Conservation (phyloP, 2,797 vertebrate genomes). For the Channa striata region DNA sequence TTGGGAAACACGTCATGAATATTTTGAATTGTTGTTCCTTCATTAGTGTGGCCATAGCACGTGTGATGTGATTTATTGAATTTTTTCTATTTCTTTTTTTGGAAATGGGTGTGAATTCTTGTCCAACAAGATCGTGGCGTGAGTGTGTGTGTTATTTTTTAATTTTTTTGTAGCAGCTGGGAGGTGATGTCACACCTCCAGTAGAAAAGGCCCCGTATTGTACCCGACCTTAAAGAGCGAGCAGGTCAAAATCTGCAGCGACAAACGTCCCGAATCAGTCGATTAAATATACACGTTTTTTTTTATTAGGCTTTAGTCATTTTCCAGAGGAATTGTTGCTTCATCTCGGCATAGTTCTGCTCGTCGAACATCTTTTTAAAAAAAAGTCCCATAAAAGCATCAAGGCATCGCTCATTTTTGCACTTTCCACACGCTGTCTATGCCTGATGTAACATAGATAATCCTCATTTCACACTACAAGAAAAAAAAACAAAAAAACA, state of each 20-base stretch:
- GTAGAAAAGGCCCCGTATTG: constrained; percentile 67
- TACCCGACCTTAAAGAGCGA: constrained; percentile 70
- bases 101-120: constrained; percentile 75
- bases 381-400: constrained; percentile 28
- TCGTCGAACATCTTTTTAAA: constrained; percentile 5
- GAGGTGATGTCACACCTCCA: constrained; percentile 72
- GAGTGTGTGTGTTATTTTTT: constrained; percentile 64
- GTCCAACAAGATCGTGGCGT: constrained; percentile 74
- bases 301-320: neutral
- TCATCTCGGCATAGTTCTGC: constrained; percentile 26
- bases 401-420: constrained; percentile 67
- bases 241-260: constrained; percentile 68
- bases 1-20: constrained; percentile 93
- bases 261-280: constrained; percentile 55
- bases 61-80: constrained; percentile 83
- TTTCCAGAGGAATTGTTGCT: constrained; percentile 46
- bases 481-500: neutral
- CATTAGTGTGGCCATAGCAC: constrained; percentile 94
- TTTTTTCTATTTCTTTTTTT: constrained; percentile 25
- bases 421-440: constrained; percentile 69
- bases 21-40: constrained; percentile 92
- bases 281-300: constrained; percentile 18
- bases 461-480: constrained; percentile 37
- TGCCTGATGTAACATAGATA: constrained; percentile 54
- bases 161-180: constrained; percentile 64